phyloP scores from a whole-genome alignment of 37 sponge, comb jelly and placozoan species.

The Ephydatia muelleri region DNA sequence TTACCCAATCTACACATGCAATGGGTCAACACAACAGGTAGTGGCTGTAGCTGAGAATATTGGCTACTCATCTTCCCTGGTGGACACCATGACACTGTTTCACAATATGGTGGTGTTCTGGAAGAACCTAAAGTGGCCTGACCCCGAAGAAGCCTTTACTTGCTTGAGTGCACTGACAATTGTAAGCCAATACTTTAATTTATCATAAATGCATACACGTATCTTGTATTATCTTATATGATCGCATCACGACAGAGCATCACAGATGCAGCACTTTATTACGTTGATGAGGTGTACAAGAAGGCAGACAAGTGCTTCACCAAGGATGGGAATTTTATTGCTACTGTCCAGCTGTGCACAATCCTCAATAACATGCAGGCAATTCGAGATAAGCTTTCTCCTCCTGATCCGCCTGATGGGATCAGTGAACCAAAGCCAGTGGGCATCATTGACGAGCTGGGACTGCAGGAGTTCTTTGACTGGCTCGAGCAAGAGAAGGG shows the following conservation, averaged over 20 bases:
- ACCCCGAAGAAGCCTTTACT: slow-evolving; percentile 19
- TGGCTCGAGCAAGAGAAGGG: not conserved
- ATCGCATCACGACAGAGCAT: not conserved
- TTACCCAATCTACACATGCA: not conserved
- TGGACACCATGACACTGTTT: slow-evolving; percentile 41
- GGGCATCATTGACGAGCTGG: slow-evolving; percentile 14
- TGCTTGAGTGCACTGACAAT: slow-evolving; percentile 7
- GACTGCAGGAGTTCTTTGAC: slow-evolving; percentile 18
- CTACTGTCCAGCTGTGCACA: slow-evolving; percentile 41
- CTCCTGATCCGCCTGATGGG: not conserved
- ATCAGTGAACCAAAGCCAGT: not conserved
- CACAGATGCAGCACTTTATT: slow-evolving; percentile 37
- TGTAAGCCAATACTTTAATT: not conserved
- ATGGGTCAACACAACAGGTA: not conserved
- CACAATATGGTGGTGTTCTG: slow-evolving; percentile 38
- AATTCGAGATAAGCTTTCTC: not conserved
- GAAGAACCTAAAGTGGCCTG: slow-evolving; percentile 57
- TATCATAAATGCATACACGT: not conserved
- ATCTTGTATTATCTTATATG: not conserved
- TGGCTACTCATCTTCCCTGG: slow-evolving; percentile 51
- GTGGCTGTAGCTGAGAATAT: slow-evolving; percentile 9
- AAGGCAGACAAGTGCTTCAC: not conserved
- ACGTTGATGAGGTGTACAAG: slow-evolving; percentile 24
- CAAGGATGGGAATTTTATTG: slow-evolving; percentile 26
- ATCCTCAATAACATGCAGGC: slow-evolving; percentile 52